A percentile compares a stretch with the other conserved stretches of the same genome.
Evolutionary conservation across 2,113 vertebrate genomes (phyloP).

Genomic region (Panthera uncia): DNA sequence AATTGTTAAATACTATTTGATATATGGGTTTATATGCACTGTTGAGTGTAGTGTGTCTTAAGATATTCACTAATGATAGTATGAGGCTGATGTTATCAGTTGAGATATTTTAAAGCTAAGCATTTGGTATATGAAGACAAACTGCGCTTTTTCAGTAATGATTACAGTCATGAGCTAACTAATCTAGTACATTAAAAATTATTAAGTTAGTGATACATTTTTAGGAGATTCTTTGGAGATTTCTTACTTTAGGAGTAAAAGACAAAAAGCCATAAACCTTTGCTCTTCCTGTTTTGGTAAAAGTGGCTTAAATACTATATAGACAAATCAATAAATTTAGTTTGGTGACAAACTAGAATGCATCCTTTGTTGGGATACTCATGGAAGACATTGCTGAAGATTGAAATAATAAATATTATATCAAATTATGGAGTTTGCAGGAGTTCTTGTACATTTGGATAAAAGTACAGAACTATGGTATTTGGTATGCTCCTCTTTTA

Average conservation of each 20-base stretch:
- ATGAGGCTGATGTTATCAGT: background rate
- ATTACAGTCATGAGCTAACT: background rate
- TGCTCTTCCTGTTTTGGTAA: slow-evolving; percentile 17
- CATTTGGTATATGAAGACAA: background rate
- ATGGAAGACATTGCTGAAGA: background rate
- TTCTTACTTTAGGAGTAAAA: slow-evolving; percentile 27
- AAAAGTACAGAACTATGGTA: background rate
- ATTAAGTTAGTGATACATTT: background rate
- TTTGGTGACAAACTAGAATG: background rate
- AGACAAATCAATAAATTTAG: background rate
- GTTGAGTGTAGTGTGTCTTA: background rate
- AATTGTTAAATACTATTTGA: background rate
- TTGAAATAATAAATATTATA: background rate
- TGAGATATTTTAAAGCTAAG: slow-evolving; percentile 37
- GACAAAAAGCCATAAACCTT: background rate
- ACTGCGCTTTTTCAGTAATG: background rate
- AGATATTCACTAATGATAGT: background rate
- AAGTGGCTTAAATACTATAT: background rate
- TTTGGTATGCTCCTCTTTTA: background rate
- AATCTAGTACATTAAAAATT: background rate
- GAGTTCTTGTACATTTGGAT: background rate
- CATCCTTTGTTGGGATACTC: background rate
- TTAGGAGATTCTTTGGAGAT: background rate
- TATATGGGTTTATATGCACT: background rate
- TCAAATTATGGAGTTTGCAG: background rate